Percentiles rank a stretch among this genome's conserved stretches.
Evolutionary conservation across 2,113 vertebrate genomes (phyloP).

Genomic region (Chunga burmeisteri): DNA sequence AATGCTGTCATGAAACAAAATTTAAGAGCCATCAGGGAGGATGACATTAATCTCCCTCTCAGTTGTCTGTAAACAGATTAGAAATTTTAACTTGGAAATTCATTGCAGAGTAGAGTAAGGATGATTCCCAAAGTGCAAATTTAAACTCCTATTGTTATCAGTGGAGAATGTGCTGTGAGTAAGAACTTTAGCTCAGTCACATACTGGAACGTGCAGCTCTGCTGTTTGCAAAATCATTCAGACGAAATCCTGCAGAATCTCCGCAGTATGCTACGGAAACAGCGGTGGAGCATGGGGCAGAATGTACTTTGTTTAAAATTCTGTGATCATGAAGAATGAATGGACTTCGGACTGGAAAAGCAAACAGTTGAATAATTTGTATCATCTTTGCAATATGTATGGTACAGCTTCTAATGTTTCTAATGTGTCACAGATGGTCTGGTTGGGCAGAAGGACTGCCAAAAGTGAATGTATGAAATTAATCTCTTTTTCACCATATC

Average conservation of each 20-base stretch:
- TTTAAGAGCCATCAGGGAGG: not conserved
- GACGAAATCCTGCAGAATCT: not conserved
- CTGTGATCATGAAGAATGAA: not conserved
- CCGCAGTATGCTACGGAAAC: not conserved
- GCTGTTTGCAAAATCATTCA: not conserved
- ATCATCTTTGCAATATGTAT: not conserved
- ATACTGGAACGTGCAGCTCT: not conserved
- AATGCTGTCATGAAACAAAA: not conserved
- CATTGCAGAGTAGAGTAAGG: not conserved
- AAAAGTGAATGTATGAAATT: constrained; percentile 51
- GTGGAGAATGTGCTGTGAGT: not conserved
- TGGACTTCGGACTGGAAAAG: not conserved
- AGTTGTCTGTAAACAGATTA: not conserved
- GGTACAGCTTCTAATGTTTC: not conserved
- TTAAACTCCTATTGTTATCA: not conserved
- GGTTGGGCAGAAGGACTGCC: constrained; percentile 44
- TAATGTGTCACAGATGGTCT: constrained; percentile 58
- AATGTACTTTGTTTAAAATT: not conserved
- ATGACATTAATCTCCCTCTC: not conserved
- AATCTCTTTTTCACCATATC: constrained; percentile 33
- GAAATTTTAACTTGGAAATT: not conserved
- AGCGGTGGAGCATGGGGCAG: not conserved
- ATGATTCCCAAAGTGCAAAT: not conserved
- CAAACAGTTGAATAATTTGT: not conserved
- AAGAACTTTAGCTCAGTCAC: fast-evolving